These are phyloP conservation scores for Ecliptopera silaceata DNA, from an alignment of 2,888 invertebrate genomes.

Conservation along the genomic window DNA sequence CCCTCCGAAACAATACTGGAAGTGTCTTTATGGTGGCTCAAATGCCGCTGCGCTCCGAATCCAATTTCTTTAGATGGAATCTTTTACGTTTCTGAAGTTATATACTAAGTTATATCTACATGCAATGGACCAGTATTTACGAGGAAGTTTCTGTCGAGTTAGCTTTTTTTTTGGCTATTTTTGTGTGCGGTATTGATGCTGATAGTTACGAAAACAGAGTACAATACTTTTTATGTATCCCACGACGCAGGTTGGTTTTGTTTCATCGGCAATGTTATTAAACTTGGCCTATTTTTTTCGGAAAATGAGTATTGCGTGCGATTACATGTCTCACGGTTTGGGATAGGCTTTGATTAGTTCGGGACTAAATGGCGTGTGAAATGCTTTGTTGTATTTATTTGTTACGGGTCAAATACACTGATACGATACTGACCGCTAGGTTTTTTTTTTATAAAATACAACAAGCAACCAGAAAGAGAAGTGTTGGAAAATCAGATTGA, in stretches of 20 bases:
- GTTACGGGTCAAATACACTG: no score
- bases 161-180: neutral
- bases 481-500: no score
- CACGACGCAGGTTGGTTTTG: neutral
- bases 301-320: no score
- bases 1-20: conserved; percentile 59
- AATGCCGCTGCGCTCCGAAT: conserved; percentile 50
- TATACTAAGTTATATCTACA: conserved; percentile 19
- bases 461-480: no score
- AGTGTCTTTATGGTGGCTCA: conserved; percentile 58
- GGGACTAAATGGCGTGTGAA: no score
- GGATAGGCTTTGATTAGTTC: no score
- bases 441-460: no score
- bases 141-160: conserved; percentile 3
- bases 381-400: no score
- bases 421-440: no score
- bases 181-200: conserved; percentile 4
- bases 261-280: conserved; percentile 1
- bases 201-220: neutral
- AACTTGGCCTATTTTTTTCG: neutral
- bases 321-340: no score
- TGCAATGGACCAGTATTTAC: conserved; percentile 30
- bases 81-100: conserved; percentile 29
- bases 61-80: conserved; percentile 58
- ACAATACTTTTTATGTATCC: neutral